Evolutionary conservation across 2,888 invertebrate species (phyloP), one percentile per base, ranked within the genome.

Genomic region (Epinotia nisella): DNA sequence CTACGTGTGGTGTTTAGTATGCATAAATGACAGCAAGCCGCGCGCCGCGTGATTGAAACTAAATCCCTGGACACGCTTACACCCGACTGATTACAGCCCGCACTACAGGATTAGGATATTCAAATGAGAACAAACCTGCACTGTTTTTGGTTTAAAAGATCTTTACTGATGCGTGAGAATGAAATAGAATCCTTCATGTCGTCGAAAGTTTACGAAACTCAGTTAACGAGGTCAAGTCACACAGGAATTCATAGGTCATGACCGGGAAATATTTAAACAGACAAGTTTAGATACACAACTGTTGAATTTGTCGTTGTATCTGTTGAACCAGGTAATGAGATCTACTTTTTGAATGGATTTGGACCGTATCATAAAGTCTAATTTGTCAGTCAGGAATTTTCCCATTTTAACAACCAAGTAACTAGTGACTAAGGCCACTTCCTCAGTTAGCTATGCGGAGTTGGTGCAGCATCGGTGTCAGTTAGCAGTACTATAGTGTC

Each of bases 31-130:
- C 83, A 83, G 82, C 86, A 84, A 83, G 84, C 83, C 85, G 80
- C 83, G 59, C 85, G 85, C 82, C 84, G 77, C 90, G 85, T 92
- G 92, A 93, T 92, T 93, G 92, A 92, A 92, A 92, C 89, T 89
- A 89, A 91, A 92, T 91, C 92, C 91, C 87, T 78, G 78, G 82
- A 87, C 86, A 35, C 70, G 82, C 85, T 81, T 81, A 83, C 85
- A 84, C 82, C 79, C 87, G 83, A 84, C 90, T 91, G 91, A 91
- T 91, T 91, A 88, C 90, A 84, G 86, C 77, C 86, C 85, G 78
- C 84, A 80, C 84, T 84, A 79, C 80, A 77, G 71, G 90, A 89
- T 91, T 89, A 88, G 83, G 86, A 83, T 86, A 89, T 90, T 90
- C 89, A 88, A 90, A 89, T 87, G 85, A 84, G 75, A 59, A 56